Conservation (phyloP, 1,140 invertebrate genomes). For the Pogonus chalceus region DNA sequence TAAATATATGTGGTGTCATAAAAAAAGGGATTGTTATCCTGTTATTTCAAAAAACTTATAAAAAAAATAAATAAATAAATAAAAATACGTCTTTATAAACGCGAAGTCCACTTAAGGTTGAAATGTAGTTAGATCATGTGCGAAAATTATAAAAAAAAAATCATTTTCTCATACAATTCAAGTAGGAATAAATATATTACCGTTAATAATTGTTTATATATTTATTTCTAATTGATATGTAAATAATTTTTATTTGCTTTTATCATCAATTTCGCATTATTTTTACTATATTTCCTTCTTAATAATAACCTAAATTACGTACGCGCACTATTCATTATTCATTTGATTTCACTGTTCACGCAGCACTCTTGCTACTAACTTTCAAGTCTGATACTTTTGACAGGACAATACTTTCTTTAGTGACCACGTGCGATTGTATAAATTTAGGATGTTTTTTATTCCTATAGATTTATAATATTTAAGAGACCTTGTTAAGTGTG, state of each 20-base stretch:
- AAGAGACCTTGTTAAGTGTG: background rate
- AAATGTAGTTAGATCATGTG: too few species aligned
- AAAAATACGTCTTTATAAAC: slow-evolving; percentile 13
- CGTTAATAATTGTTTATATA: slow-evolving; percentile 29
- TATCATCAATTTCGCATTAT: too few species aligned
- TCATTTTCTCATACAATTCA: too few species aligned
- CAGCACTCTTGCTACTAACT: background rate
- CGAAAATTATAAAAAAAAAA: too few species aligned
- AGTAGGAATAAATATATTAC: too few species aligned
- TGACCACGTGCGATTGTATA: slow-evolving; percentile 11
- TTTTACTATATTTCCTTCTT: too few species aligned
- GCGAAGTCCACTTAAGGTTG: too few species aligned
- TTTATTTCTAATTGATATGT: slow-evolving; percentile 31
- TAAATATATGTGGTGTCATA: slow-evolving; percentile 28
- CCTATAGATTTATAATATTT: slow-evolving; percentile 13
- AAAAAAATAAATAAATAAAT: slow-evolving; percentile 1
- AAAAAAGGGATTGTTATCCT: background rate
- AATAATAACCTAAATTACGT: too few species aligned
- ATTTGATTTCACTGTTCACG: background rate
- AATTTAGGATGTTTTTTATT: slow-evolving; percentile 22
- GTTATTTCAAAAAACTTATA: background rate
- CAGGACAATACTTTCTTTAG: slow-evolving; percentile 20
- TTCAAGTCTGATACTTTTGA: slow-evolving; percentile 21
- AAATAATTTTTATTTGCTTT: slow-evolving; percentile 22
- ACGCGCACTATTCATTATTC: background rate